These are phyloP conservation scores for Oncorhynchus tshawytscha DNA, from an alignment of 2,113 vertebrate genomes.

Conservation along the genomic window DNA sequence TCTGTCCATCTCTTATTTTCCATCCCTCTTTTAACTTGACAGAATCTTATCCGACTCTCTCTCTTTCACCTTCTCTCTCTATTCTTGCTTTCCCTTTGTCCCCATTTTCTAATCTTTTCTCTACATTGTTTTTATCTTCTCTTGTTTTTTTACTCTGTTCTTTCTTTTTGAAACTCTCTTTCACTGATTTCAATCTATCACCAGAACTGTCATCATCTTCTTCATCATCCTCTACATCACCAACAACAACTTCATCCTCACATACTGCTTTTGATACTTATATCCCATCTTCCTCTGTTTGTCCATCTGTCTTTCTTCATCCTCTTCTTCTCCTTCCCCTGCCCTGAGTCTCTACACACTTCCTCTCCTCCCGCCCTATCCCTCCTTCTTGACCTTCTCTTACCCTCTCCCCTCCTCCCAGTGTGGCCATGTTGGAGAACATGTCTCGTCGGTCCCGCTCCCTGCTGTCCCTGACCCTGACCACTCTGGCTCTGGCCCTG, in stretches of 20 bases:
- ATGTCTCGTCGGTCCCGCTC: constrained; percentile 75
- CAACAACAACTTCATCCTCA: too few species aligned
- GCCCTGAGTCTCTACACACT: constrained; percentile 14
- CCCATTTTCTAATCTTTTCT: background rate
- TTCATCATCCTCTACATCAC: too few species aligned
- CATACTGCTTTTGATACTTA: too few species aligned
- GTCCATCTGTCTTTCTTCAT: background rate
- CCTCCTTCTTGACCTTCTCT: constrained; percentile 18
- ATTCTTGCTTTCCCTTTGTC: background rate
- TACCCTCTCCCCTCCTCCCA: background rate
- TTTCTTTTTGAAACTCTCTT: too few species aligned
- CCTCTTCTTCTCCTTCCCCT: constrained; percentile 17
- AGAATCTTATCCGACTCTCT: background rate
- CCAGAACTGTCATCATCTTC: constrained; percentile 14
- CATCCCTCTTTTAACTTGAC: background rate
- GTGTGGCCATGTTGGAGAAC: constrained; percentile 67
- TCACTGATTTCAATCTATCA: too few species aligned
- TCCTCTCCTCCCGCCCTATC: background rate
- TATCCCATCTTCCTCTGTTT: background rate
- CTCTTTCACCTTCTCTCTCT: constrained; percentile 15
- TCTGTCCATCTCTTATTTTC: constrained; percentile 8
- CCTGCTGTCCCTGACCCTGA: constrained; percentile 76
- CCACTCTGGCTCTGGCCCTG: constrained; percentile 75
- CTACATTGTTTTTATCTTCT: too few species aligned
- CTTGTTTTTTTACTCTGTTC: too few species aligned